Evolutionary conservation across 2,797 vertebrate genomes (phyloP).

Genomic region (Chaunax sp.): DNA sequence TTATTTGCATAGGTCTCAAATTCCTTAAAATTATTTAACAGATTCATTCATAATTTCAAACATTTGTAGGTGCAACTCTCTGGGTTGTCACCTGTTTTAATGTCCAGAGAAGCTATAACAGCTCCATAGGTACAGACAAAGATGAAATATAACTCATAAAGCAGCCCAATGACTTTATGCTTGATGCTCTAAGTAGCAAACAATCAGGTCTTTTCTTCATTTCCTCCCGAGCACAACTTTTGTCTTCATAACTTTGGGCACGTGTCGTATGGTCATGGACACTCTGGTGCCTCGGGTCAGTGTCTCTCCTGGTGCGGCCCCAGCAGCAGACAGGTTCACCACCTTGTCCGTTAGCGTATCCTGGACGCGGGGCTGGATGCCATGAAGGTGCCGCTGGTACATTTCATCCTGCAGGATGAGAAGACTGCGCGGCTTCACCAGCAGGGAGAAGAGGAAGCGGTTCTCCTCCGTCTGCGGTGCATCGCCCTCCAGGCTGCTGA

Average conservation of each 20-base stretch:
- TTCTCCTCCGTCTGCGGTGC: conserved; percentile 73
- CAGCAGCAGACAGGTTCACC: conserved; percentile 76
- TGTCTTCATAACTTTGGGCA: conserved; percentile 88
- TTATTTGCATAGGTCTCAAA: not conserved
- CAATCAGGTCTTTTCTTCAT: conserved; percentile 44
- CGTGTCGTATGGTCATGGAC: conserved; percentile 90
- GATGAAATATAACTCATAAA: not conserved
- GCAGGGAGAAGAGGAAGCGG: conserved; percentile 82
- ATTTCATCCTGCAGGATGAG: conserved; percentile 87
- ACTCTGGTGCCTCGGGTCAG: conserved; percentile 85
- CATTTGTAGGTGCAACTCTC: not conserved
- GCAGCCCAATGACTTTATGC: not conserved
- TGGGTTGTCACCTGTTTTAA: not conserved
- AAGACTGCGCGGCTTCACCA: conserved; percentile 87
- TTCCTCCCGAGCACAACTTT: conserved; percentile 83
- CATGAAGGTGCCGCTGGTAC: conserved; percentile 87
- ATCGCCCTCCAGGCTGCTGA: conserved; percentile 56
- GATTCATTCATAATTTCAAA: not conserved
- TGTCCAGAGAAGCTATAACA: not conserved
- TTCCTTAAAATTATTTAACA: not conserved
- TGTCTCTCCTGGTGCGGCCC: conserved; percentile 60
- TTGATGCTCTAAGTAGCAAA: not conserved
- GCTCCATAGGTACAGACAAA: conserved; percentile 1
- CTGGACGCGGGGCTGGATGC: conserved; percentile 72
- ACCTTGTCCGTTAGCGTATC: conserved; percentile 82